Evolutionary conservation across 1,140 invertebrate species (phyloP).

Genomic region (Anagrus nilaparvatae): DNA sequence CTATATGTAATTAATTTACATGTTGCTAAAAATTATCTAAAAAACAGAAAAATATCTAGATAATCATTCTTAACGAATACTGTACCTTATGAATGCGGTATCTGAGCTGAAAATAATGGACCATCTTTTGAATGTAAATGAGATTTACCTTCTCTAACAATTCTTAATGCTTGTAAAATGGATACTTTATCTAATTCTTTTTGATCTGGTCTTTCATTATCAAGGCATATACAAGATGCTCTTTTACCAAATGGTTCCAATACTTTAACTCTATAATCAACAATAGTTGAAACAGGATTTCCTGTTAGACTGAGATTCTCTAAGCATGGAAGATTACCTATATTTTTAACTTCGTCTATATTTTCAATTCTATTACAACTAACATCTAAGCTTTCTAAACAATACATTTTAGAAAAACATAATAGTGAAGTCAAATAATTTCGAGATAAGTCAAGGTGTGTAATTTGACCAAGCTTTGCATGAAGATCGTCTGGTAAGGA

Average conservation of each 20-base stretch:
- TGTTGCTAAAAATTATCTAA: too few species aligned
- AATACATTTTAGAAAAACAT: conserved; percentile 75
- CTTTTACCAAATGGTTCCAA: conserved; percentile 72
- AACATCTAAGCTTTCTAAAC: conserved; percentile 74
- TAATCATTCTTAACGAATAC: too few species aligned
- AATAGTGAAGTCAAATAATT: conserved; percentile 69
- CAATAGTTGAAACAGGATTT: conserved; percentile 76
- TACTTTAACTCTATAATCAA: conserved; percentile 86
- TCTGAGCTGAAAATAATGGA: conserved; percentile 35
- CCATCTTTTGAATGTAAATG: conserved; percentile 33
- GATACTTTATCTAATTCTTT: conserved; percentile 86
- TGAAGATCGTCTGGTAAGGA: conserved; percentile 64
- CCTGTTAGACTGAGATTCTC: conserved; percentile 77
- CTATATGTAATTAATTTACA: too few species aligned
- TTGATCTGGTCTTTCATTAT: conserved; percentile 76
- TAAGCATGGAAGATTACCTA: conserved; percentile 73
- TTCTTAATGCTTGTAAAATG: conserved; percentile 74
- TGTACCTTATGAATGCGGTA: too few species aligned
- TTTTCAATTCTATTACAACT: conserved; percentile 75
- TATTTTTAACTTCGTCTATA: conserved; percentile 69
- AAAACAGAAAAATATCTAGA: too few species aligned
- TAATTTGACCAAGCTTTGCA: conserved; percentile 79
- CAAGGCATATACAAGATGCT: conserved; percentile 67
- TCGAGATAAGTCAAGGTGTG: conserved; percentile 74
- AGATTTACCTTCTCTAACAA: conserved; percentile 51